Evolutionary conservation across 1,140 invertebrate species (phyloP), one percentile per base, ranked within the genome.

Genomic region (Camponotus pennsylvanicus): DNA sequence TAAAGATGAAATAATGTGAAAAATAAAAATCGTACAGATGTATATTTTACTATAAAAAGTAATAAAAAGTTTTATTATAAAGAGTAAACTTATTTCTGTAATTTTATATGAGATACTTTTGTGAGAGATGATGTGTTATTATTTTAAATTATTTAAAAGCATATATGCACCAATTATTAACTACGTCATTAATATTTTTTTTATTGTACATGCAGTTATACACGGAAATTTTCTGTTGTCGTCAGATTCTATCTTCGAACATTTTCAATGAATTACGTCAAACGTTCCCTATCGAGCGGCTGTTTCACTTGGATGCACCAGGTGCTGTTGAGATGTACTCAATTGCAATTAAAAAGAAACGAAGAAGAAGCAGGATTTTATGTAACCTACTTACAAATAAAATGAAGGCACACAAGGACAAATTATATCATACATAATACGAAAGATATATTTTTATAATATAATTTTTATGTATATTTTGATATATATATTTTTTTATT

Each of bases 181-280:
- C 5, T 15, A 52, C 0, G 0, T 3, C 6, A 52, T 18, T 52
- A 52, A 52, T 18, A 18, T 6, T 27, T 52, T 52, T 52, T 5
- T 4, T 52, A 52, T 52, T 18, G 49, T 52, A 52, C 15, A 52
- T 52, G 18, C 4, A 52, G 13, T 49, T 52, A 18, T 18, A 52
- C 7, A 37, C 15, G 32, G 13, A 37, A 64, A 64, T 13, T 8
- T 21, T 78, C 21, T 52, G n/a, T 52, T 27, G 13, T 34, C 8
- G 8, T 69, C 67, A 18, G 11, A 66, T 69, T 37, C 45, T 13
- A 52, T 18, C n/a, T 27, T 37, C n/a, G 63, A 55, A 32, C 34
- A 37, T 79, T 67, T 52, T 32, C 64, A 70, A 69, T 57, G 78
- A 55, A 80, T 57, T 80, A 80, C 78, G 78, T 80, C 64, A 80